These are phyloP conservation scores for Syrrhaptes paradoxus DNA, from an alignment of 2,113 vertebrate species.

Conservation along the genomic window DNA sequence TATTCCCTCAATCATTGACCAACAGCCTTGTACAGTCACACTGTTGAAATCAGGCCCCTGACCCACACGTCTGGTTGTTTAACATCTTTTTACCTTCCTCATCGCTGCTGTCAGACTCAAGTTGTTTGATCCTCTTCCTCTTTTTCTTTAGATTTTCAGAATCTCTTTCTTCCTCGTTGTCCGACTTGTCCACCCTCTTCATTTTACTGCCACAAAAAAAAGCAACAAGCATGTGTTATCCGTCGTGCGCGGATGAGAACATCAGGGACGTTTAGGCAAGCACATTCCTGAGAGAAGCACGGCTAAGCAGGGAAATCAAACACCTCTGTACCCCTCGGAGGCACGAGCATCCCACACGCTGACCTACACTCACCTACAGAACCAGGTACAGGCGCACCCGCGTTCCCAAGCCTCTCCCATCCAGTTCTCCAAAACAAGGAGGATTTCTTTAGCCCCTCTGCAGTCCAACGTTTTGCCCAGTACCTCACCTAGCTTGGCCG, in stretches of 20 bases:
- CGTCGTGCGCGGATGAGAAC: background rate
- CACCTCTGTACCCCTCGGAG: background rate
- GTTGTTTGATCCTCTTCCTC: constrained; percentile 87
- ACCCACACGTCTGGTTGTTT: background rate
- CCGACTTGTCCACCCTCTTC: constrained; percentile 77
- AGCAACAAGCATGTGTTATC: accelerated
- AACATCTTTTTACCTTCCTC: constrained; percentile 82
- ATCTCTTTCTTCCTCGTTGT: constrained; percentile 84
- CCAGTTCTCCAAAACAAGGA: background rate
- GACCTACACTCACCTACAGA: background rate
- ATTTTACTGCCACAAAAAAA: constrained; percentile 70
- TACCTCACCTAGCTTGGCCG: constrained; percentile 39
- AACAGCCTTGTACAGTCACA: background rate
- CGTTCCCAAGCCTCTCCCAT: background rate
- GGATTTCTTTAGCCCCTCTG: constrained; percentile 41
- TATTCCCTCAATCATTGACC: background rate
- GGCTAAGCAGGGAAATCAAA: background rate
- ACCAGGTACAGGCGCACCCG: accelerated
- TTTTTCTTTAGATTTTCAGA: constrained; percentile 80
- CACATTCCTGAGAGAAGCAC: accelerated
- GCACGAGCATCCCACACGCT: accelerated
- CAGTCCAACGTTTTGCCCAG: background rate
- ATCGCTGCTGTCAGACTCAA: constrained; percentile 89
- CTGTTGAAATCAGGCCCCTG: background rate
- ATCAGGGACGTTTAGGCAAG: accelerated